These are phyloP conservation scores for Mystacornis crossleyi DNA, from an alignment of 2,113 vertebrate genomes.

Conservation along the genomic window DNA sequence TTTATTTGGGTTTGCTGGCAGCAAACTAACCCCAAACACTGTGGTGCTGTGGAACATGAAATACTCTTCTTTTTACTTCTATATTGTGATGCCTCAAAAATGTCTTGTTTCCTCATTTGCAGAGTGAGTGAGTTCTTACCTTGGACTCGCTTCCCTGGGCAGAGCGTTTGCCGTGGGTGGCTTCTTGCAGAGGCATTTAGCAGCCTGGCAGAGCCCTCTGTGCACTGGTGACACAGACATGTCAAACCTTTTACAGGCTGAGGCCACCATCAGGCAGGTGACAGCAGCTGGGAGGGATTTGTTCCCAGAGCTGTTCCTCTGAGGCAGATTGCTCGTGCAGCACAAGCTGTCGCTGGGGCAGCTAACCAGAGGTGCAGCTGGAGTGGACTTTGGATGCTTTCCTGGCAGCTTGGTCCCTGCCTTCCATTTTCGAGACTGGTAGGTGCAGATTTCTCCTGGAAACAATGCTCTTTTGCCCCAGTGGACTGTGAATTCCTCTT, in stretches of 20 bases:
- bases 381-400: neutral
- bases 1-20: slow-evolving; percentile 37
- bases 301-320: neutral
- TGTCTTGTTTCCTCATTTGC: neutral
- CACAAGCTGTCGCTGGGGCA: neutral
- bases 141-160: neutral
- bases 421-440: neutral
- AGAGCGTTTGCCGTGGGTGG: accelerated
- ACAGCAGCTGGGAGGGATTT: neutral
- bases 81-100: neutral
- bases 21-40: neutral
- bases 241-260: neutral
- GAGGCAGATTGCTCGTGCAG: neutral
- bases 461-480: neutral
- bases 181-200: neutral
- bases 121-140: neutral
- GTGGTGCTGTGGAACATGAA: neutral
- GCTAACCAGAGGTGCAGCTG: neutral
- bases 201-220: neutral
- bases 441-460: neutral
- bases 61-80: neutral
- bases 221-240: neutral
- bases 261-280: neutral
- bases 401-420: neutral
- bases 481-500: neutral